Evolutionary conservation across 2,888 invertebrate genomes (phyloP).

Genomic region (Cynaeus angustus): DNA sequence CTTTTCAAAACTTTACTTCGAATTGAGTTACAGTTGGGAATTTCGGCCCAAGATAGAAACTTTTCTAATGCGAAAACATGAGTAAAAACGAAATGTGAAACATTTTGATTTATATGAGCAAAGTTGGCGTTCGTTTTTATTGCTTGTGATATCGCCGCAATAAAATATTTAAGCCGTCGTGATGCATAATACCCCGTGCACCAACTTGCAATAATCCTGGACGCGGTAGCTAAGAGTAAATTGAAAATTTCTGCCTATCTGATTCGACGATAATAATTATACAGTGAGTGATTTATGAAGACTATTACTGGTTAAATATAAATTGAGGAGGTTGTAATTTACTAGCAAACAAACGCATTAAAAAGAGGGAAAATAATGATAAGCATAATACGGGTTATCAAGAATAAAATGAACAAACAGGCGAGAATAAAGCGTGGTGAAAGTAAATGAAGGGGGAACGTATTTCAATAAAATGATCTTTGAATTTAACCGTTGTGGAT

Average conservation of each 20-base stretch:
- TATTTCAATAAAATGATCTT: too few species aligned
- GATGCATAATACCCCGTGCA: constrained; percentile 17
- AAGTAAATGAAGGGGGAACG: too few species aligned
- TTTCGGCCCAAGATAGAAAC: constrained; percentile 48
- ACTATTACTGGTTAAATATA: not conserved
- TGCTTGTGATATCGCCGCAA: constrained; percentile 39
- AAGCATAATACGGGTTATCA: too few species aligned
- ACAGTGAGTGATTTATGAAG: not conserved
- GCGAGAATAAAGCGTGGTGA: too few species aligned
- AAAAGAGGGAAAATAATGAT: too few species aligned
- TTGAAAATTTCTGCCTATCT: constrained; percentile 12
- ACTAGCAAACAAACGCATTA: too few species aligned
- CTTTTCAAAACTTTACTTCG: constrained; percentile 46
- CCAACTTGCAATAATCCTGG: constrained; percentile 4
- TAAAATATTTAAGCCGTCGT: constrained; percentile 41
- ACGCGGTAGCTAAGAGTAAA: not conserved
- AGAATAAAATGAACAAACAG: too few species aligned
- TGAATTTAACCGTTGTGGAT: too few species aligned
- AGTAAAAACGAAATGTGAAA: constrained; percentile 49
- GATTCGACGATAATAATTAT: not conserved
- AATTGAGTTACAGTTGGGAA: constrained; percentile 51
- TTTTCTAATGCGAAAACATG: constrained; percentile 51
- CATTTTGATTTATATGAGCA: constrained; percentile 50
- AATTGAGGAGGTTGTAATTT: not conserved
- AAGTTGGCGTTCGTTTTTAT: constrained; percentile 41